These are phyloP conservation scores for Melieria crassipennis DNA, from an alignment of 2,888 invertebrate genomes.

Conservation along the genomic window DNA sequence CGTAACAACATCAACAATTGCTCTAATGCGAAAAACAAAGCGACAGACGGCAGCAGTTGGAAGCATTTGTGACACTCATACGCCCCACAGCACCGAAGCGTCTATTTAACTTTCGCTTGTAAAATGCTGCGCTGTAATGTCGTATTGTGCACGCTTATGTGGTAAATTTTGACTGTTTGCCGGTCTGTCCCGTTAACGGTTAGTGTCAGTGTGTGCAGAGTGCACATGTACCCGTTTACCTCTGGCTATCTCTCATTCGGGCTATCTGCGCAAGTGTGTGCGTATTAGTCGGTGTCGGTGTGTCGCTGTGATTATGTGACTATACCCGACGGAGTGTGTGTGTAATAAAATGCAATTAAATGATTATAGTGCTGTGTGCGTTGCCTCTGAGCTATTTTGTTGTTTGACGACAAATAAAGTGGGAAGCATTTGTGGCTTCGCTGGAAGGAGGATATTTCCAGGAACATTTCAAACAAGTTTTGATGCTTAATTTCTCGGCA, in stretches of 20 bases:
- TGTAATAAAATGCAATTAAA: slow-evolving; percentile 16
- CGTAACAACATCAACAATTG: background rate
- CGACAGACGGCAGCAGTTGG: background rate
- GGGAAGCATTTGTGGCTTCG: too few species aligned
- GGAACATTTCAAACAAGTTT: too few species aligned
- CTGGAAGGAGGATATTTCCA: too few species aligned
- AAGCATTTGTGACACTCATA: background rate
- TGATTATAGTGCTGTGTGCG: slow-evolving; percentile 3
- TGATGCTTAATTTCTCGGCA: too few species aligned
- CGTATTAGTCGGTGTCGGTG: background rate
- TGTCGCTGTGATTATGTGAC: background rate
- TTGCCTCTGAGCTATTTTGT: too few species aligned
- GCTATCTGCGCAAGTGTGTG: slow-evolving; percentile 8
- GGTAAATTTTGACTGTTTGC: too few species aligned
- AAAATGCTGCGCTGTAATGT: background rate
- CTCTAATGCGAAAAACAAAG: slow-evolving; percentile 12
- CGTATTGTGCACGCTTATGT: background rate
- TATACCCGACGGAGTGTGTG: background rate
- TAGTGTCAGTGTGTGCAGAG: background rate
- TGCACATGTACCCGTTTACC: background rate
- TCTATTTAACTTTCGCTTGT: slow-evolving; percentile 17
- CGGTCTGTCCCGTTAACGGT: background rate
- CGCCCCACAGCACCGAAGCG: slow-evolving; percentile 6
- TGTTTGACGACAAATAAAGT: too few species aligned
- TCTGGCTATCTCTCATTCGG: slow-evolving; percentile 2